Base-by-base conservation (phyloP, 1,140 invertebrate genomes). In the Archivesica marissinica region DNA sequence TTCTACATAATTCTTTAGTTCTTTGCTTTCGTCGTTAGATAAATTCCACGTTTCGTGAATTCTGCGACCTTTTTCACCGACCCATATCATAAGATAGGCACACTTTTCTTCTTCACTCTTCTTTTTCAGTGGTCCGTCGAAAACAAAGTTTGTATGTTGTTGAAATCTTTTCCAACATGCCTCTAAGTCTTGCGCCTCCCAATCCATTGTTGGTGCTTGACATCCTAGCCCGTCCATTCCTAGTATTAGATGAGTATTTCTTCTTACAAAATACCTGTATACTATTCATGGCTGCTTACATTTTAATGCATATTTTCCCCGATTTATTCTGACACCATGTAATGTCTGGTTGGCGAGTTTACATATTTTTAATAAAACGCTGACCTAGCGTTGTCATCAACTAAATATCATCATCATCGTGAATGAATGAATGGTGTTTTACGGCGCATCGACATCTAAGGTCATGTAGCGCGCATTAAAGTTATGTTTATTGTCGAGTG, bases 61-160 rank as follows among this genome's bases (percentile, higher is more conserved):
- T 75, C 41, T 33, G 30, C 66, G 28, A 39, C 81, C 70, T 50
- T 84, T 84, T 13, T 84, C 70, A 4, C 81, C 81, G 66, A 76
- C n/a, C 81, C 81, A 76, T 1, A 84, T 41, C 72, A 84, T 84
- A 7, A 76, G 66, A 76, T 76, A 76, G n/a, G 52, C 41, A 52
- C 81, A 84, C 25, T 84, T 84, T 11, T 9, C 70, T 17, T 59
- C 30, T 25, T 74, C 80, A 2, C 25, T 25, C 33, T 74, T 72
- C 44, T 50, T 56, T 17, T 74, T 25, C 11, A 84, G 28, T 25
- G 70, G 81, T 23, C 72, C 54, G n/a, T 33, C 30, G 33, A 84
- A 84, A 70, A 84, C 76, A 56, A 76, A 76, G 3, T 76, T 30
- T 13, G 23, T 30, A 33, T 76, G 74, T 56, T 33, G 11, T 47